phyloP scores from a whole-genome alignment of 2,113 vertebrate genomes.

The Varanus komodoensis region DNA sequence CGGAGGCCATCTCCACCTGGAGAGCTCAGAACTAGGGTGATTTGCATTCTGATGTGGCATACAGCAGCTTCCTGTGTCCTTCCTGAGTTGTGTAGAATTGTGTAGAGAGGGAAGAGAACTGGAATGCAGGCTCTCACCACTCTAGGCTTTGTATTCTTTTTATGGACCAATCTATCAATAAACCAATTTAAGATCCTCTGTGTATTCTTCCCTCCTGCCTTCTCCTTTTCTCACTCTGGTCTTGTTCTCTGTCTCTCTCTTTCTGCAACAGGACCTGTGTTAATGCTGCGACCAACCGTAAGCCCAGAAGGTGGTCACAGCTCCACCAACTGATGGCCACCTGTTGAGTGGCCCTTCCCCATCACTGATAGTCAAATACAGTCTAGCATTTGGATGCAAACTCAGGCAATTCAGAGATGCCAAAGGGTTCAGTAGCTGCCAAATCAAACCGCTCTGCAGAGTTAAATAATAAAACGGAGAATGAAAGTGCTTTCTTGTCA shows the following conservation, averaged over 20 bases:
- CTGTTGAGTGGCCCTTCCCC: not conserved
- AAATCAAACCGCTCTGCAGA: not conserved
- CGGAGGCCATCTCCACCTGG: no score
- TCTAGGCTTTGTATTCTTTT: not conserved
- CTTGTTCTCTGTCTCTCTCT: not conserved
- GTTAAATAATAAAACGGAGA: not conserved
- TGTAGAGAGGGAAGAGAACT: not conserved
- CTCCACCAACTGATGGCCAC: not conserved
- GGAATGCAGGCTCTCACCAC: not conserved
- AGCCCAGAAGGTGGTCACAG: not conserved
- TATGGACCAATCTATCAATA: not conserved
- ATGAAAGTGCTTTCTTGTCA: not conserved
- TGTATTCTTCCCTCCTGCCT: not conserved
- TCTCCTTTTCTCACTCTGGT: not conserved
- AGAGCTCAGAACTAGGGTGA: no score
- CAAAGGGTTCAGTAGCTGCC: not conserved
- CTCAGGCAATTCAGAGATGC: not conserved
- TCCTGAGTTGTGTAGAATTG: not conserved
- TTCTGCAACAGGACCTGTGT: no score
- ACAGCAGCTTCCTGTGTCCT: no score
- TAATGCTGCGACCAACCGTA: not conserved
- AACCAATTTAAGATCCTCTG: not conserved
- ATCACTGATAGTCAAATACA: not conserved
- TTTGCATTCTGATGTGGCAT: no score
- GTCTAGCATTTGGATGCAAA: not conserved